These are phyloP conservation scores for Bubo blakistoni DNA, from an alignment of 2,113 vertebrate genomes.

Conservation along the genomic window DNA sequence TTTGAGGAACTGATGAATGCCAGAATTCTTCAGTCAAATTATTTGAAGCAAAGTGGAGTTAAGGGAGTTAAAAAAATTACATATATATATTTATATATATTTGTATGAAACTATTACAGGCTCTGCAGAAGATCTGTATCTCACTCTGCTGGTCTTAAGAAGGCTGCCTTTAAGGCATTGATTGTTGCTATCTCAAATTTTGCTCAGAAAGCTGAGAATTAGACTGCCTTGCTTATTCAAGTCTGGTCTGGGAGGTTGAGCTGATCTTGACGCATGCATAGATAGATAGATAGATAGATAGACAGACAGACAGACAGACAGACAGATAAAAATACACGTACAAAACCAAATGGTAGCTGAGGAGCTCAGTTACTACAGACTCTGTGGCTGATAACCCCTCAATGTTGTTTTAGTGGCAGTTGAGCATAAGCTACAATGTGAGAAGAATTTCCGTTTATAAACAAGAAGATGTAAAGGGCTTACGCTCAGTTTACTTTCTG, in stretches of 20 bases:
- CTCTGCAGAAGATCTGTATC: background rate
- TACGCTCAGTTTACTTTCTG: background rate
- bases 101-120: background rate
- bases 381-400: background rate
- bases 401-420: background rate
- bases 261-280: background rate
- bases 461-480: background rate
- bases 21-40: background rate
- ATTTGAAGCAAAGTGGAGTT: background rate
- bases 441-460: background rate
- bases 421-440: accelerated
- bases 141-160: background rate
- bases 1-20: background rate
- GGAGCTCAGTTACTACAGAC: background rate
- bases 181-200: background rate
- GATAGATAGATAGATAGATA: background rate
- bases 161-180: background rate
- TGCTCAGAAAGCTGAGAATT: background rate
- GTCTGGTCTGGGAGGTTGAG: background rate
- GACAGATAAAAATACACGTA: background rate
- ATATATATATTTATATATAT: background rate
- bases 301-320: background rate
- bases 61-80: background rate
- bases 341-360: background rate
- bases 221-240: background rate